Conservation (phyloP, 92 coral and sea anemone species). For the Metridium senile region DNA sequence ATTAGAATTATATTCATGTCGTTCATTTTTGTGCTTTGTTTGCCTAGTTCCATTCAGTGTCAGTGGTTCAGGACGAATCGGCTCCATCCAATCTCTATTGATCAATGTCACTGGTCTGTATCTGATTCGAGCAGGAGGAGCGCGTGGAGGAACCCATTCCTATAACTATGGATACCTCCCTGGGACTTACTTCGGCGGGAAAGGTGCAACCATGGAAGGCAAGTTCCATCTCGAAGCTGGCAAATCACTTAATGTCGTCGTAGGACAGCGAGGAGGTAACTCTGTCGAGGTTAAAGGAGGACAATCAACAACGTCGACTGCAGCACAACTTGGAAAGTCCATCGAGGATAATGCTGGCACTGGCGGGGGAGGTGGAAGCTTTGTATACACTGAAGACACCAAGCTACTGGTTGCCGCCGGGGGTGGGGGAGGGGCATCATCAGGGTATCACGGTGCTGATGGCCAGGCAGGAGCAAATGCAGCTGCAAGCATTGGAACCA, state of each 20-base stretch:
- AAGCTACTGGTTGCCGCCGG: slow-evolving; percentile 69
- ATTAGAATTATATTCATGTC: too few relatives aligned
- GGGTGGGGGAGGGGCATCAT: slow-evolving; percentile 82
- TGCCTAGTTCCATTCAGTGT: neutral
- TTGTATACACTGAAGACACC: slow-evolving; percentile 51
- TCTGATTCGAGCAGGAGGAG: slow-evolving; percentile 57
- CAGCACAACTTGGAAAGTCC: slow-evolving; percentile 64
- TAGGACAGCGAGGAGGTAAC: slow-evolving; percentile 69
- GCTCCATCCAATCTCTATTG: neutral
- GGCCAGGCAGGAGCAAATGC: slow-evolving; percentile 63
- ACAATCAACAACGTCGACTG: slow-evolving; percentile 27
- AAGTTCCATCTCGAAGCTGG: slow-evolving; percentile 21
- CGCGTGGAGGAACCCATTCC: slow-evolving; percentile 70
- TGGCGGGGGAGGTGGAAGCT: slow-evolving; percentile 82
- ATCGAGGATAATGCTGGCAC: slow-evolving; percentile 75
- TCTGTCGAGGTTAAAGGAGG: slow-evolving; percentile 65
- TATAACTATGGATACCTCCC: slow-evolving; percentile 51
- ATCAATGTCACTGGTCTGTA: slow-evolving; percentile 19
- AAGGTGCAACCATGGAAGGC: slow-evolving; percentile 55
- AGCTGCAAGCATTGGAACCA: slow-evolving; percentile 45
- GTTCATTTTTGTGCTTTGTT: neutral
- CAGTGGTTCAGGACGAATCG: neutral
- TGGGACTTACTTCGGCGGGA: slow-evolving; percentile 68
- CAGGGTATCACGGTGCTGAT: slow-evolving; percentile 60
- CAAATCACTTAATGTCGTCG: slow-evolving; percentile 35